phyloP scores from a whole-genome alignment of 2,797 vertebrate species.

The Argya squamiceps region DNA sequence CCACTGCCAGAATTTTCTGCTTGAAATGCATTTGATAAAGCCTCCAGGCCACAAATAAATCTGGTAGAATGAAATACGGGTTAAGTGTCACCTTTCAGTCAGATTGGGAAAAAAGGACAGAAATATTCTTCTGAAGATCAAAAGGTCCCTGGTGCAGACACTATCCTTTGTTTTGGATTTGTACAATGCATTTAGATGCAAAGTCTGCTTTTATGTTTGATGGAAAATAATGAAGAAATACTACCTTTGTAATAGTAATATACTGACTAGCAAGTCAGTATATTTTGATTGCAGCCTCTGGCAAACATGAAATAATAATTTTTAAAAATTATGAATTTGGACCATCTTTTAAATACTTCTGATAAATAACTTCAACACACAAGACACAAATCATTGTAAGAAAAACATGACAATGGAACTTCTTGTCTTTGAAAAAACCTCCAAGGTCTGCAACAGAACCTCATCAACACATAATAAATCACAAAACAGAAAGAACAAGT shows the following conservation, averaged over 20 bases:
- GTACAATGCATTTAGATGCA: not conserved
- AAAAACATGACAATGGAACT: constrained; percentile 16
- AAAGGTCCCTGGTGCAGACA: not conserved
- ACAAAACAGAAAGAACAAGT: not conserved
- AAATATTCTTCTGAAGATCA: not conserved
- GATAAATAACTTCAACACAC: not conserved
- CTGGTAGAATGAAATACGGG: not conserved
- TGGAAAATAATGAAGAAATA: not conserved
- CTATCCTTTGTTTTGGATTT: not conserved
- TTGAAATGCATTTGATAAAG: not conserved
- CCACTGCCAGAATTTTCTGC: not conserved
- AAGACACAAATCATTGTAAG: constrained; percentile 28
- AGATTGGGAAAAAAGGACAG: not conserved
- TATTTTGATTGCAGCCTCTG: not conserved
- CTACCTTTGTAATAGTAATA: not conserved
- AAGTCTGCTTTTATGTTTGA: not conserved
- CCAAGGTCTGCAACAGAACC: not conserved
- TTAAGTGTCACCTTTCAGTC: not conserved
- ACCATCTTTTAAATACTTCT: not conserved
- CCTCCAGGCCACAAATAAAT: not conserved
- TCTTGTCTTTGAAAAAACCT: constrained; percentile 37
- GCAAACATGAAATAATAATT: constrained; percentile 5
- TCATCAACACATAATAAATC: constrained; percentile 42
- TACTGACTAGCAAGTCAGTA: not conserved
- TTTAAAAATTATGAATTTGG: not conserved